These are phyloP conservation scores for Nudaria mundana DNA, from an alignment of 2,888 invertebrate genomes.

Conservation along the genomic window DNA sequence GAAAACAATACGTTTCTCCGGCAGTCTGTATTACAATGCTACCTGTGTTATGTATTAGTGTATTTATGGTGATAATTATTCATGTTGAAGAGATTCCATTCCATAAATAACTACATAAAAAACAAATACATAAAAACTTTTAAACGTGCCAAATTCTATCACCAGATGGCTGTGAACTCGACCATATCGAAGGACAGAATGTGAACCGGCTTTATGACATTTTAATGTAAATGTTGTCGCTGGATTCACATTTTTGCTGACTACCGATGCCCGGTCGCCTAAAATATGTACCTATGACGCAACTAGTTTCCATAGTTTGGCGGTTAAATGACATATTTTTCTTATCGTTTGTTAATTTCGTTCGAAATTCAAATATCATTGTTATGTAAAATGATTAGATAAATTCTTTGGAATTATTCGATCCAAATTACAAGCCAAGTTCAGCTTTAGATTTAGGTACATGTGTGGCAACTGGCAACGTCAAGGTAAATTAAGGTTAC, in stretches of 20 bases:
- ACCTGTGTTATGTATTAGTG: no score
- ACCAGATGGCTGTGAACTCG: conserved; percentile 19
- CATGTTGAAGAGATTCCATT: not conserved
- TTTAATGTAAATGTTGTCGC: conserved; percentile 34
- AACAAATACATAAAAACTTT: conserved; percentile 5
- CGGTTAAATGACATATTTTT: not conserved
- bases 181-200: conserved; percentile 21
- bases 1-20: no score
- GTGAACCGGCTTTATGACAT: conserved; percentile 36
- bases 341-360: not conserved
- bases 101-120: not conserved
- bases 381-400: no score
- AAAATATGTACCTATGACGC: conserved; percentile 7
- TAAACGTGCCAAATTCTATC: conserved; percentile 16
- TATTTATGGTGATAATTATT: no score
- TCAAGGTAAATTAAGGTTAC: no score
- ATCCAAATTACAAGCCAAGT: not conserved
- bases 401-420: not conserved
- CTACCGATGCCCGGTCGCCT: conserved; percentile 10
- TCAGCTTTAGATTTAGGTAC: not conserved
- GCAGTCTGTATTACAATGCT: no score
- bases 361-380: no score
- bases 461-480: no score
- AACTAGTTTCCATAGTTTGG: conserved; percentile 18
- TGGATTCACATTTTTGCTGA: conserved; percentile 26